Percentiles rank a stretch among this genome's conserved stretches.
These are phyloP conservation scores for Oreohelix idahoensis DNA, from an alignment of 1,140 invertebrate genomes.

Conservation along the genomic window DNA sequence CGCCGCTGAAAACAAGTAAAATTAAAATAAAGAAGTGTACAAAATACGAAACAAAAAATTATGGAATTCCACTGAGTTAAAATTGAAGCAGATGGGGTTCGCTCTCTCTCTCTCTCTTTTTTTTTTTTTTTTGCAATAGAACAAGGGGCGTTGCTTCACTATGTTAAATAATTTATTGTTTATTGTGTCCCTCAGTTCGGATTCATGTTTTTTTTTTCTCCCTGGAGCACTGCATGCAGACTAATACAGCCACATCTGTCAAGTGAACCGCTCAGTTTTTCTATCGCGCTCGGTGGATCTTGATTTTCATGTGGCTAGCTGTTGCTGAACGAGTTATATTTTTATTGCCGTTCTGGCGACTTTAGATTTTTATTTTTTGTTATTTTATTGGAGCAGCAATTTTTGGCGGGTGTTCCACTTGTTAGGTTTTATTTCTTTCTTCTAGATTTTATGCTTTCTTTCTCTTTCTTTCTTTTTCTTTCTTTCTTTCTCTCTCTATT, in stretches of 20 bases:
- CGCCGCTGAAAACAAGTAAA: no score
- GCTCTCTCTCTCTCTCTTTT: no score
- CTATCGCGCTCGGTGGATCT: background rate
- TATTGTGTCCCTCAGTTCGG: background rate
- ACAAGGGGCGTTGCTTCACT: background rate
- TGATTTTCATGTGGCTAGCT: background rate
- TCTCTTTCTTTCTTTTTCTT: no score
- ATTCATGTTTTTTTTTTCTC: background rate
- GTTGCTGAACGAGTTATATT: background rate
- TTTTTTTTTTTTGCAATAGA: background rate
- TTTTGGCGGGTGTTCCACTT: no score
- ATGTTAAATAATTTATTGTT: constrained; percentile 8
- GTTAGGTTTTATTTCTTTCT: no score
- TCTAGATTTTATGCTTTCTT: no score
- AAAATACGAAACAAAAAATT: background rate
- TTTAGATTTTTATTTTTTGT: background rate
- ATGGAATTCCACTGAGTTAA: background rate
- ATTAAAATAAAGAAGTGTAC: no score
- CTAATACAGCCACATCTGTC: background rate
- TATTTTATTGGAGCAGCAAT: no score
- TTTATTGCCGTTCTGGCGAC: background rate
- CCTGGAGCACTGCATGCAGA: background rate
- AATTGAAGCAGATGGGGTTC: background rate
- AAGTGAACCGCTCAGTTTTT: background rate
- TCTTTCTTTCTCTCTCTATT: no score